Conservation (phyloP, 2,888 invertebrate genomes). For the Tupiocoris notatus region DNA sequence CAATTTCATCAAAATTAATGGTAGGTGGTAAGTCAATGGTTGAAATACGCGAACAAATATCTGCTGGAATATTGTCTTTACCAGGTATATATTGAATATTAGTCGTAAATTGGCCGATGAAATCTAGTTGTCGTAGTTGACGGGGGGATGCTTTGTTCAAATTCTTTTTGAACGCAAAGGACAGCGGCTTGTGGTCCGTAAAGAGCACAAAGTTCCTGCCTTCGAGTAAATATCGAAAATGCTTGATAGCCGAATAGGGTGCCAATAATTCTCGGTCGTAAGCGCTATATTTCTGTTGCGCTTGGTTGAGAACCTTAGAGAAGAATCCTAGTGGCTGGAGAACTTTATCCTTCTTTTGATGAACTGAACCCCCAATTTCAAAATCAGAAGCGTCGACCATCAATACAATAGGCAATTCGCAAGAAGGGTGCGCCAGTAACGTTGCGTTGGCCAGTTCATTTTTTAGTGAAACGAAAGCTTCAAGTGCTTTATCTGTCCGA, state of each 20-base stretch:
- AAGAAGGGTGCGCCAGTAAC: background rate
- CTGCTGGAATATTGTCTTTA: background rate
- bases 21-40: background rate
- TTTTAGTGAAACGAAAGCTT: background rate
- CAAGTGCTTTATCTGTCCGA: background rate
- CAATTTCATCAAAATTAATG: constrained; percentile 2
- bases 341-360: background rate
- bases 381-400: background rate
- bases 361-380: background rate
- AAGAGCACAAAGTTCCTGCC: background rate
- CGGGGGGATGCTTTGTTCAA: background rate
- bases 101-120: background rate
- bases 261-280: background rate
- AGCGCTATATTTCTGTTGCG: background rate
- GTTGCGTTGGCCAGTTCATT: background rate
- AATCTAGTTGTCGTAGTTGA: background rate
- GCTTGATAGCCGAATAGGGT: background rate
- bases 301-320: background rate
- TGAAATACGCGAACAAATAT: constrained; percentile 49
- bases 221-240: background rate
- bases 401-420: background rate
- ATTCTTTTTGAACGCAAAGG: background rate
- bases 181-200: background rate
- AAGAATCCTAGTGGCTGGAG: background rate
- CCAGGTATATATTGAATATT: background rate